These are phyloP conservation scores for Melanotaenia pygmaea DNA, from an alignment of 2,797 vertebrate genomes.

Conservation along the genomic window DNA sequence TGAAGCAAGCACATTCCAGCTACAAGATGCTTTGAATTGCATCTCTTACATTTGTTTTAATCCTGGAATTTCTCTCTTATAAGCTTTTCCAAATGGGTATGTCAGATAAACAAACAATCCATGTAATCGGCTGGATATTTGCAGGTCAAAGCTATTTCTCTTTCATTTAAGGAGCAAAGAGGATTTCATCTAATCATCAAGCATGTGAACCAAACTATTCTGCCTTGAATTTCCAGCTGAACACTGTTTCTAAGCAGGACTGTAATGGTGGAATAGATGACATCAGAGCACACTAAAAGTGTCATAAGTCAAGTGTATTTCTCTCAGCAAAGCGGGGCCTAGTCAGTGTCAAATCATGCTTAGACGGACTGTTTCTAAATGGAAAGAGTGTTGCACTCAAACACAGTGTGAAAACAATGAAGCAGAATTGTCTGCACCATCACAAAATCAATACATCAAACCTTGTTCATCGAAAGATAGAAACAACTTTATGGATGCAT, in stretches of 20 bases:
- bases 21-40: too few relatives aligned
- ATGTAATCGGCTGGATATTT: neutral
- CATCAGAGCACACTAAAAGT: neutral
- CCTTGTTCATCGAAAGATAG: neutral
- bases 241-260: neutral
- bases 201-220: too few relatives aligned
- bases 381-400: neutral
- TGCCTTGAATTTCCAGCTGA: too few relatives aligned
- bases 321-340: neutral
- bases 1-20: too few relatives aligned
- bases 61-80: too few relatives aligned
- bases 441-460: constrained; percentile 6
- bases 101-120: too few relatives aligned
- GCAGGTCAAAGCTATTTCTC: neutral
- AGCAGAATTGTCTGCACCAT: neutral
- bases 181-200: too few relatives aligned
- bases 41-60: too few relatives aligned
- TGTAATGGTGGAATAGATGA: neutral
- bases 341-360: neutral
- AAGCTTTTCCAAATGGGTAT: too few relatives aligned
- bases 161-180: neutral
- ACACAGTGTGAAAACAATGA: neutral
- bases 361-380: neutral
- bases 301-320: neutral
- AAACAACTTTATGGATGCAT: neutral